phyloP scores from a whole-genome alignment of 2,888 invertebrate species.

The Nephrotoma guestfalica region DNA sequence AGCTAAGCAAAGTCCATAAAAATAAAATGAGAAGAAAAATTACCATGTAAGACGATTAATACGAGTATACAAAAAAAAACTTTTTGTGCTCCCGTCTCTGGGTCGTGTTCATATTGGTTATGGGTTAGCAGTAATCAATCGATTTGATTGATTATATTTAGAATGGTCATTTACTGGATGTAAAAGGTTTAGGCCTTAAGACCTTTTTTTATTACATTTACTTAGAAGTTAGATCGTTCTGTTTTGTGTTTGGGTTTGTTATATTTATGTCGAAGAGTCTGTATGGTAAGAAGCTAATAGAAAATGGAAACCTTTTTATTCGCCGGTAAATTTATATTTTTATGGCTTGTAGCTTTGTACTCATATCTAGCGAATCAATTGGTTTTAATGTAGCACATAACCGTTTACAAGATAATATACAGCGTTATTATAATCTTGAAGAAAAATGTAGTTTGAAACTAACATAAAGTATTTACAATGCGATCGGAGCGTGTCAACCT shows the following conservation, averaged over 20 bases:
- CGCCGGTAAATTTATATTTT: not conserved
- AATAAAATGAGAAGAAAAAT: not conserved
- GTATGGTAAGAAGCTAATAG: not conserved
- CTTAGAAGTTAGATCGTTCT: not conserved
- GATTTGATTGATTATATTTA: not conserved
- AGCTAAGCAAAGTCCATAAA: not conserved
- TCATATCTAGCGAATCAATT: not conserved
- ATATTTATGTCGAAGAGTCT: not conserved
- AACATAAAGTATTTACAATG: no score
- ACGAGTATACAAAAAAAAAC: not conserved
- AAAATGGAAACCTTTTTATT: not conserved
- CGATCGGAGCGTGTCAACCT: no score
- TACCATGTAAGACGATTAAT: not conserved
- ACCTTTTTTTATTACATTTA: not conserved
- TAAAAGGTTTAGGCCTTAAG: not conserved
- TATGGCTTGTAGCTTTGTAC: not conserved
- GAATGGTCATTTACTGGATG: not conserved
- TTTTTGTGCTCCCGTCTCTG: not conserved
- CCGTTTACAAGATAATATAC: no score
- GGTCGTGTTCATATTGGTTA: not conserved
- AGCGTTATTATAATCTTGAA: no score
- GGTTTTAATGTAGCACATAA: not conserved
- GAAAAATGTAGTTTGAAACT: no score
- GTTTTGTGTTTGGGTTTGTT: not conserved
- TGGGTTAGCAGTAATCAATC: not conserved